phyloP scores from a whole-genome alignment of 2,797 vertebrate genomes.

The Merluccius polli region DNA sequence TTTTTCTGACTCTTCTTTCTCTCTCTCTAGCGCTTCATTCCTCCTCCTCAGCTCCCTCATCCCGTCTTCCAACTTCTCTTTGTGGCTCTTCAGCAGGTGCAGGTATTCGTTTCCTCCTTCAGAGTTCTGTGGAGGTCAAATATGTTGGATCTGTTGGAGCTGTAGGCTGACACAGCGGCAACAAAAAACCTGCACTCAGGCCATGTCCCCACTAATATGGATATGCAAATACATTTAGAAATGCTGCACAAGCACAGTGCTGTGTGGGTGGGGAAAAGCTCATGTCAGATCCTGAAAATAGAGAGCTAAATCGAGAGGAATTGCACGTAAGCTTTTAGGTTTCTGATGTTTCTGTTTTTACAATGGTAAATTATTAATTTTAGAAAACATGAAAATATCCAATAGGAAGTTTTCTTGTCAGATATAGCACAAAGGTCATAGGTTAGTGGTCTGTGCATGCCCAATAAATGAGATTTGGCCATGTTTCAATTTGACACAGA shows the following conservation, averaged over 20 bases:
- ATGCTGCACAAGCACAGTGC: not conserved
- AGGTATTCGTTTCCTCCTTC: slow-evolving; percentile 71
- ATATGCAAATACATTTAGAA: not conserved
- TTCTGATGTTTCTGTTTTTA: too few relatives aligned
- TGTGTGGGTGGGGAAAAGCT: too few relatives aligned
- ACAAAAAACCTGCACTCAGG: not conserved
- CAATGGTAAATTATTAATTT: too few relatives aligned
- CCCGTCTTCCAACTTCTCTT: slow-evolving; percentile 72
- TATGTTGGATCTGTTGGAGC: not conserved
- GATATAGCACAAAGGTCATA: too few relatives aligned
- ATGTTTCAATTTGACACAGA: too few relatives aligned
- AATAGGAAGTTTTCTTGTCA: not conserved
- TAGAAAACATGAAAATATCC: not conserved
- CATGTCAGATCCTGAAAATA: not conserved
- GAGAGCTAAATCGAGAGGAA: too few relatives aligned
- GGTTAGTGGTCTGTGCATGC: too few relatives aligned
- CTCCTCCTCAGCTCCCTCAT: slow-evolving; percentile 66
- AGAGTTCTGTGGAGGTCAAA: slow-evolving; percentile 50
- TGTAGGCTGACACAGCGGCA: not conserved
- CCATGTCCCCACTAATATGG: not conserved
- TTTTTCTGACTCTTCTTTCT: slow-evolving; percentile 61
- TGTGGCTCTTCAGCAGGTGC: slow-evolving; percentile 71
- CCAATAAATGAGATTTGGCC: too few relatives aligned
- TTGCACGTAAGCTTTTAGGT: too few relatives aligned
- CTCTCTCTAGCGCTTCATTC: slow-evolving; percentile 71